Evolutionary conservation across 2,888 invertebrate genomes (phyloP).

Genomic region (Brachypalpus laphriformis): DNA sequence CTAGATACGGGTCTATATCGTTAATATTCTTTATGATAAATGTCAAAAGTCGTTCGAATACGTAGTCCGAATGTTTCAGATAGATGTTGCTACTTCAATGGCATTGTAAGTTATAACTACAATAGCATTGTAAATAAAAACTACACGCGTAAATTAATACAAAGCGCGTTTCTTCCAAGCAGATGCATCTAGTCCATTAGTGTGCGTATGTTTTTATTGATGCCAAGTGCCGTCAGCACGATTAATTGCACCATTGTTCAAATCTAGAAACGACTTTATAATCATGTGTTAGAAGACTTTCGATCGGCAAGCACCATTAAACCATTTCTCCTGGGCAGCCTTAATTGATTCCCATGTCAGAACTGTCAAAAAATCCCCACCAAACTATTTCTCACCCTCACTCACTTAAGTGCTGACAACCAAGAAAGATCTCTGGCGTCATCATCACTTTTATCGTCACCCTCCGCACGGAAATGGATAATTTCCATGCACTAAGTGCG

Average conservation of each 20-base stretch:
- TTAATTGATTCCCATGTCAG: slow-evolving; percentile 32
- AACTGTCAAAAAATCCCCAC: slow-evolving; percentile 3
- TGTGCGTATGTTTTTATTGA: background rate
- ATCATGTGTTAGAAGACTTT: background rate
- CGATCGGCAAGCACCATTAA: background rate
- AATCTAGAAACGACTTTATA: background rate
- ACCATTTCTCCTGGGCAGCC: background rate
- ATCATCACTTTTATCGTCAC: slow-evolving; percentile 42
- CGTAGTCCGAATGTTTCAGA: too few relatives aligned
- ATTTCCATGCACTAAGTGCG: slow-evolving; percentile 47
- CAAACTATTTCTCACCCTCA: slow-evolving; percentile 21
- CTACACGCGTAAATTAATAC: too few relatives aligned
- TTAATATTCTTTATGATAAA: too few relatives aligned
- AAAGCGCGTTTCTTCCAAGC: background rate
- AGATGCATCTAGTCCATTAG: background rate
- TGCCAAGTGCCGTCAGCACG: background rate
- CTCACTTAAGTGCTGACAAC: slow-evolving; percentile 45
- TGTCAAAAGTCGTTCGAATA: too few relatives aligned
- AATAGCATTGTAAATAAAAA: too few relatives aligned
- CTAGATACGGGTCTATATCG: too few relatives aligned
- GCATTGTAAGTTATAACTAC: too few relatives aligned
- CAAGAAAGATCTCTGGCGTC: slow-evolving; percentile 50
- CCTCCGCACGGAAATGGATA: slow-evolving; percentile 53
- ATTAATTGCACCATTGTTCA: background rate
- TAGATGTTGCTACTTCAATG: too few relatives aligned